Percentiles rank a stretch among this genome's conserved stretches.
phyloP scores from a whole-genome alignment of 2,888 invertebrate genomes.

The Globia sparganii region DNA sequence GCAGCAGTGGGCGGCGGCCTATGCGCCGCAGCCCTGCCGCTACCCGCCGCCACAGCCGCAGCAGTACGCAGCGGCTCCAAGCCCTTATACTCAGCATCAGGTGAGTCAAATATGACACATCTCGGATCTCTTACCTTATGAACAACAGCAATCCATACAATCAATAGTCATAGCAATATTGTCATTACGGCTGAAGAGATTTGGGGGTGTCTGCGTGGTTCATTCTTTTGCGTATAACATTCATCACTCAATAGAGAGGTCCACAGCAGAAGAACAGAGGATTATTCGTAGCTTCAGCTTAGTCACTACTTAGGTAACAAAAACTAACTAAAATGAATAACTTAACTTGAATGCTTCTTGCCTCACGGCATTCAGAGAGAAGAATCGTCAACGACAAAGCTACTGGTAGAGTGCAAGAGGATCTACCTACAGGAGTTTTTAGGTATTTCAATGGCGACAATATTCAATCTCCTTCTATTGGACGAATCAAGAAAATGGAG shows the following conservation, averaged over 20 bases:
- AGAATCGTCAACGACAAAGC: not conserved
- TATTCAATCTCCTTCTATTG: not conserved
- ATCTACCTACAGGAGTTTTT: not conserved
- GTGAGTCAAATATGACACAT: slow-evolving; percentile 67
- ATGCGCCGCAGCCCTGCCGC: slow-evolving; percentile 89
- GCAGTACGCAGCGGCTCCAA: slow-evolving; percentile 85
- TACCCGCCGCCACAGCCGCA: slow-evolving; percentile 89
- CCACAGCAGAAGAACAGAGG: not conserved
- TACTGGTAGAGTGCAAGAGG: not conserved
- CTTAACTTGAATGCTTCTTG: not conserved
- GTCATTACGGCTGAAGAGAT: not conserved
- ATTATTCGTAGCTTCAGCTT: not conserved
- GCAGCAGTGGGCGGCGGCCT: slow-evolving; percentile 89
- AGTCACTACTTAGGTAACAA: too few species aligned
- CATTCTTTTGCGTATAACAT: not conserved
- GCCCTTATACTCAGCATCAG: slow-evolving; percentile 87
- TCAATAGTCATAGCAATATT: not conserved
- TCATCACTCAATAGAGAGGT: not conserved
- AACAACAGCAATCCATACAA: not conserved
- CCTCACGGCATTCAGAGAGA: not conserved
- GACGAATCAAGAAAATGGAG: not conserved
- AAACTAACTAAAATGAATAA: too few species aligned
- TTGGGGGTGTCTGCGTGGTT: not conserved
- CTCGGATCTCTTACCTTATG: not conserved
- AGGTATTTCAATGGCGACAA: not conserved